phyloP scores from a whole-genome alignment of 1,140 invertebrate species.

The Ectropis grisescens region DNA sequence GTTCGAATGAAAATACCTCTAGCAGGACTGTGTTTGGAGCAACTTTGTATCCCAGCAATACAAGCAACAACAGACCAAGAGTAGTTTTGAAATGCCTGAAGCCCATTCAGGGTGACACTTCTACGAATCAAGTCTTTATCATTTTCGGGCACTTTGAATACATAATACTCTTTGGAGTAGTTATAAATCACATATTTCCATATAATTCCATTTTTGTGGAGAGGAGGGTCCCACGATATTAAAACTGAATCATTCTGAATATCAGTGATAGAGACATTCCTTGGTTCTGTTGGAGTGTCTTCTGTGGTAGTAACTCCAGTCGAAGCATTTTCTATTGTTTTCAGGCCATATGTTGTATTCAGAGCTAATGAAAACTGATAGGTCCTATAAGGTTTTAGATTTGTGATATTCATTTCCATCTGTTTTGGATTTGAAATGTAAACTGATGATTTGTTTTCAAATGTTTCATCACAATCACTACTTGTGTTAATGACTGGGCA shows the following conservation, averaged over 20 bases:
- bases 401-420: slow-evolving; percentile 62
- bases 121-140: slow-evolving; percentile 19
- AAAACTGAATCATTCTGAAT: slow-evolving; percentile 77
- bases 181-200: slow-evolving; percentile 78
- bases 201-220: slow-evolving; percentile 80
- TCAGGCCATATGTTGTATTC: slow-evolving; percentile 78
- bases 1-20: slow-evolving; percentile 64
- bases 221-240: slow-evolving; percentile 79
- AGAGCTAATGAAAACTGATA: slow-evolving; percentile 83
- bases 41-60: slow-evolving; percentile 71
- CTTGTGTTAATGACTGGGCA: slow-evolving; percentile 74
- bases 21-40: slow-evolving; percentile 66
- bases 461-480: slow-evolving; percentile 36
- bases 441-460: slow-evolving; percentile 42
- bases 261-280: slow-evolving; percentile 71
- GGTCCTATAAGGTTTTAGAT: slow-evolving; percentile 81
- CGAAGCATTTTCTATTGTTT: slow-evolving; percentile 77
- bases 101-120: slow-evolving; percentile 31
- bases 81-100: slow-evolving; percentile 74
- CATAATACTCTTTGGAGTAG: slow-evolving; percentile 29
- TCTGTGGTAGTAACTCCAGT: slow-evolving; percentile 80
- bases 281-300: slow-evolving; percentile 74
- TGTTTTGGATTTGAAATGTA: slow-evolving; percentile 37
- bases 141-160: slow-evolving; percentile 26
- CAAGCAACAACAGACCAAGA: slow-evolving; percentile 78